phyloP scores from a whole-genome alignment of 2,797 vertebrate species.

The Rallus crepitans region DNA sequence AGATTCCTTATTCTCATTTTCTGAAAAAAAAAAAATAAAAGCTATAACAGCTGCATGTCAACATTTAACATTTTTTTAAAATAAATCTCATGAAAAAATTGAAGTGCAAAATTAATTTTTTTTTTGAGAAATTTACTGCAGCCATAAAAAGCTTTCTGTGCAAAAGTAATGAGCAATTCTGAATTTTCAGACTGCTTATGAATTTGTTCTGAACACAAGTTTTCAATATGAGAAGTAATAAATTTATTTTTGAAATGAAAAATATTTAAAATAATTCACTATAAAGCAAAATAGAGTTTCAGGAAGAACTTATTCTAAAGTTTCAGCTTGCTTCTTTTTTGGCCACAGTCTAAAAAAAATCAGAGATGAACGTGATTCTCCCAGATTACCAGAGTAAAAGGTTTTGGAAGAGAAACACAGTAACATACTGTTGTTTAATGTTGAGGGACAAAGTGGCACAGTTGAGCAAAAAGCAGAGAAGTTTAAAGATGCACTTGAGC shows the following conservation, averaged over 20 bases:
- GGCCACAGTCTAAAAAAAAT: background rate
- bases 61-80: background rate
- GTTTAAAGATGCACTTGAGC: background rate
- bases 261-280: background rate
- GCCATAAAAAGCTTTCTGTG: background rate
- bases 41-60: background rate
- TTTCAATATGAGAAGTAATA: background rate
- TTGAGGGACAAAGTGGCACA: background rate
- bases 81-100: background rate
- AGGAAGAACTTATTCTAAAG: background rate
- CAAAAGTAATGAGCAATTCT: background rate
- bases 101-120: background rate
- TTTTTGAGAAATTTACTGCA: background rate
- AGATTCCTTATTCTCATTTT: background rate
- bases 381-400: background rate
- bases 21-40: background rate
- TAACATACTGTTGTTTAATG: background rate
- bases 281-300: background rate
- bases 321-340: background rate
- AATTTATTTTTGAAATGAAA: background rate
- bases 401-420: background rate
- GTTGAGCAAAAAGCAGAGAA: background rate
- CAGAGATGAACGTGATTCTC: background rate
- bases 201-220: background rate
- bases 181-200: background rate